Conservation (phyloP, 2,113 vertebrate species). For the Pseudorasbora parva region DNA sequence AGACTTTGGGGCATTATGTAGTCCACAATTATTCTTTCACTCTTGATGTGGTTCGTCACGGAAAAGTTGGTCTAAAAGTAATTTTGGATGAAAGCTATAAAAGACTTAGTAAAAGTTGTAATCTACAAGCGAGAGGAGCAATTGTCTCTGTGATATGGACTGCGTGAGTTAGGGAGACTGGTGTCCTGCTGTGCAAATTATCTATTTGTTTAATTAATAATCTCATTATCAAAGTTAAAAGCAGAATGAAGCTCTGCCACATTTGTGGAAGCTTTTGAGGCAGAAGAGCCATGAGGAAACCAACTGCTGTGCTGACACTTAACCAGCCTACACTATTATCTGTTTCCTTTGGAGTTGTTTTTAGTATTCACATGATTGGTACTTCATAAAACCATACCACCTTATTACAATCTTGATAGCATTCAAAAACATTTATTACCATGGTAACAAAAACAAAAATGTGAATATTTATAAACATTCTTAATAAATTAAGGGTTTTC, state of each 20-base stretch:
- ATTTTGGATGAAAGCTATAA: not conserved
- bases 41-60: not conserved
- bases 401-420: not conserved
- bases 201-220: constrained; percentile 23
- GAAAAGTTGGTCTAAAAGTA: not conserved
- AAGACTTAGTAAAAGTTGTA: not conserved
- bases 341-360: not conserved
- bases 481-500: no score
- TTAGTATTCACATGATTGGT: not conserved
- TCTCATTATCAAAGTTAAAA: constrained; percentile 33
- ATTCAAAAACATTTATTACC: not conserved
- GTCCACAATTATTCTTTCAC: not conserved
- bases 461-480: no score
- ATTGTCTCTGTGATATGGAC: not conserved
- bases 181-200: constrained; percentile 21
- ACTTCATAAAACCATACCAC: not conserved
- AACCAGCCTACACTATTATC: not conserved
- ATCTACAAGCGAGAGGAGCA: not conserved
- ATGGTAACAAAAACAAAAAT: not conserved
- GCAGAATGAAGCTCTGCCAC: not conserved
- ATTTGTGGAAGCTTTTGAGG: constrained; percentile 19
- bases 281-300: not conserved
- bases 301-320: not conserved
- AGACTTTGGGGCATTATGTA: not conserved
- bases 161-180: not conserved